These are phyloP conservation scores for Cremastinae sp. DNA, from an alignment of 2,888 invertebrate genomes.

Conservation along the genomic window DNA sequence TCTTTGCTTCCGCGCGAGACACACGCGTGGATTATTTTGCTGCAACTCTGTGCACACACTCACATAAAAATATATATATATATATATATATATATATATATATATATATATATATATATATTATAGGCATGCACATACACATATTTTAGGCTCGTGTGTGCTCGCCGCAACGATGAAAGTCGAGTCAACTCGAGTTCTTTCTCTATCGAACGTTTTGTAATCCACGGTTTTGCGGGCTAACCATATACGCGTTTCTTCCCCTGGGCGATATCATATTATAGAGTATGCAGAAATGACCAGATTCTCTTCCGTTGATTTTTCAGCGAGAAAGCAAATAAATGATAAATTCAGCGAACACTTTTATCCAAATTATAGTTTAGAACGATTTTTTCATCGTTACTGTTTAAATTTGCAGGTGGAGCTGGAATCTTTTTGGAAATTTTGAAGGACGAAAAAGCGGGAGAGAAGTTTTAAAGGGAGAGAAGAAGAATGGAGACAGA, in stretches of 20 bases:
- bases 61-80: conserved; percentile 1
- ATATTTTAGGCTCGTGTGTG: conserved; percentile 1
- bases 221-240: conserved; percentile 27
- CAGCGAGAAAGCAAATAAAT: too few species aligned
- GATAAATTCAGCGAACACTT: too few species aligned
- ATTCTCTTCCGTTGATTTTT: background rate
- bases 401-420: too few species aligned
- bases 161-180: conserved; percentile 46
- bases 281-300: conserved; percentile 8
- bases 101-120: conserved; percentile 8
- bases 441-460: conserved; percentile 5
- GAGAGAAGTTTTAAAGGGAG: background rate
- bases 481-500: conserved; percentile 11
- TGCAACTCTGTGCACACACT: too few species aligned
- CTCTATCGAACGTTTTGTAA: conserved; percentile 52
- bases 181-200: conserved; percentile 45
- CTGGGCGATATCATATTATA: conserved; percentile 55
- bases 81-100: conserved; percentile 1
- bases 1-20: too few species aligned
- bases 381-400: too few species aligned
- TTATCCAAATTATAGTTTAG: too few species aligned
- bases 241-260: conserved; percentile 19
- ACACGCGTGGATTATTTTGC: too few species aligned
- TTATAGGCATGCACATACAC: background rate
- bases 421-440: background rate